Evolutionary conservation across 2,888 invertebrate genomes (phyloP).

Genomic region (Pseudococcus viburni): DNA sequence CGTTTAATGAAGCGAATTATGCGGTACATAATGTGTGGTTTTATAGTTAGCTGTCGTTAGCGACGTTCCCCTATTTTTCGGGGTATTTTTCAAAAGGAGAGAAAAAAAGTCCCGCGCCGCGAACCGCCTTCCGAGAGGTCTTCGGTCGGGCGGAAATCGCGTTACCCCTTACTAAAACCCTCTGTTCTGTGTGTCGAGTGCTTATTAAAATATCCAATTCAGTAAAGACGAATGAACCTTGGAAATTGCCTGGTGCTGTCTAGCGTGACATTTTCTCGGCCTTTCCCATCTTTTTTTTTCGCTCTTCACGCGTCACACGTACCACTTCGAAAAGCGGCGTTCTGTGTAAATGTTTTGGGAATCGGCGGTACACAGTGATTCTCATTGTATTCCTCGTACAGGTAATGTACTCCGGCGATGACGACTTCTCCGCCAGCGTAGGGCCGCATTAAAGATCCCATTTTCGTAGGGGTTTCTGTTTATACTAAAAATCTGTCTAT

Average conservation of each 20-base stretch:
- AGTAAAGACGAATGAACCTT: slow-evolving; percentile 34
- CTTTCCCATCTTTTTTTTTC: neutral
- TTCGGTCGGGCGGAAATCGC: slow-evolving; percentile 33
- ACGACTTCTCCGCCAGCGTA: neutral
- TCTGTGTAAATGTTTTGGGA: slow-evolving; percentile 49
- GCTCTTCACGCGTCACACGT: slow-evolving; percentile 46
- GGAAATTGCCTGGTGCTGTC: slow-evolving; percentile 52
- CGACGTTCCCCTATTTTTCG: slow-evolving; percentile 39
- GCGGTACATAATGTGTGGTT: slow-evolving; percentile 61
- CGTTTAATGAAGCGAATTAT: slow-evolving; percentile 61
- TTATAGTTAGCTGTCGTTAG: slow-evolving; percentile 59
- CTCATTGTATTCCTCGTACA: neutral
- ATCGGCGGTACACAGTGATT: slow-evolving; percentile 8
- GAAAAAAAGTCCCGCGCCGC: neutral
- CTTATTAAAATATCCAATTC: slow-evolving; percentile 52
- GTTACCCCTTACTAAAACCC: slow-evolving; percentile 20
- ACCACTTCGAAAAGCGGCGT: slow-evolving; percentile 38
- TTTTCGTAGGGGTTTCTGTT: neutral
- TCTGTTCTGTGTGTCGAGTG: slow-evolving; percentile 38
- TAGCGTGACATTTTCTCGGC: slow-evolving; percentile 48
- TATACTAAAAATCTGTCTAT: neutral
- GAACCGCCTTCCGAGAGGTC: neutral
- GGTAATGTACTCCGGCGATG: neutral
- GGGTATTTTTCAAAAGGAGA: slow-evolving; percentile 18
- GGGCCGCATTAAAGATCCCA: neutral